Evolutionary conservation across 2,797 vertebrate species (phyloP).

Genomic region (Emys orbicularis): DNA sequence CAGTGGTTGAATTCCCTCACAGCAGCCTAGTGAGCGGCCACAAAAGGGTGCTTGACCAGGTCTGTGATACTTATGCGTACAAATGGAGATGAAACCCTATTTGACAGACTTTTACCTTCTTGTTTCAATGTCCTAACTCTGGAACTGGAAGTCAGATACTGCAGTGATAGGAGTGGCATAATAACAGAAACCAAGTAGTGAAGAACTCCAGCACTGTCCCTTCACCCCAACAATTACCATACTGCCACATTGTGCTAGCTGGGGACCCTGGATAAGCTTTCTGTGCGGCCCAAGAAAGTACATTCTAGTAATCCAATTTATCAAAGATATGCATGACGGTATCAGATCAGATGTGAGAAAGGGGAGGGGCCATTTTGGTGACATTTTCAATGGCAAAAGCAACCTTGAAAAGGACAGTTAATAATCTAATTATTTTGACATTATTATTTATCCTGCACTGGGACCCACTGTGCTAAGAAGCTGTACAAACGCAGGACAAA

Average conservation of each 20-base stretch:
- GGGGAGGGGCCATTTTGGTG: not conserved
- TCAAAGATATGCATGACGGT: slow-evolving; percentile 6
- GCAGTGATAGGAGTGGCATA: not conserved
- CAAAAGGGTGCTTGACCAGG: not conserved
- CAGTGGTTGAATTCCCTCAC: not conserved
- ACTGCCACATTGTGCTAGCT: not conserved
- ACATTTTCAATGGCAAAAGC: slow-evolving; percentile 19
- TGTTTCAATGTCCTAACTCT: not conserved
- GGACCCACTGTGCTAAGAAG: not conserved
- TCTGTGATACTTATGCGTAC: not conserved
- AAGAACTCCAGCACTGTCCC: not conserved
- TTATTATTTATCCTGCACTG: not conserved
- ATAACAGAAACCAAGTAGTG: not conserved
- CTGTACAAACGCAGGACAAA: not conserved
- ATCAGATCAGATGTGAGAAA: slow-evolving; percentile 2
- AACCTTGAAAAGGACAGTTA: not conserved
- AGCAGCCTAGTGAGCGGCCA: not conserved
- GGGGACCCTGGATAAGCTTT: not conserved
- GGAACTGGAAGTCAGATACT: not conserved
- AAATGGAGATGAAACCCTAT: not conserved
- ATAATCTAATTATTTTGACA: not conserved
- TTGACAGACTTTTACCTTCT: not conserved
- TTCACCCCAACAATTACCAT: not conserved
- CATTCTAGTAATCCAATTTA: slow-evolving; percentile 6
- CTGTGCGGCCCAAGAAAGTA: not conserved